Evolutionary conservation across 2,797 vertebrate genomes (phyloP).

Genomic region (Sebastes iracundus): DNA sequence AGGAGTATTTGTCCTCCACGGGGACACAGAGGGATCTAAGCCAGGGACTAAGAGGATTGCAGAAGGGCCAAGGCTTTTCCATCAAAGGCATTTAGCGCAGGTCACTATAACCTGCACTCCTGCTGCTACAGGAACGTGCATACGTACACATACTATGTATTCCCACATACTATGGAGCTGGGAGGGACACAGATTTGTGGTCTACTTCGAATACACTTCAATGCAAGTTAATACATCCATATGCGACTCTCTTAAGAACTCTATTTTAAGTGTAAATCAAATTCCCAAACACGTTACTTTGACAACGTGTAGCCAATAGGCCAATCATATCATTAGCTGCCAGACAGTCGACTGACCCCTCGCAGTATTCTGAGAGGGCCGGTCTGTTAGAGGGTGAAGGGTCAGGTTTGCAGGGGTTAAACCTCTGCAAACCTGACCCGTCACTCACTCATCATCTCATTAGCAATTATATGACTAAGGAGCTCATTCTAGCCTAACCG

Average conservation of each 20-base stretch:
- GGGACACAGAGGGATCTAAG: slow-evolving; percentile 75
- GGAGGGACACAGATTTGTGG: not conserved
- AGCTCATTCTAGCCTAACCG: slow-evolving; percentile 61
- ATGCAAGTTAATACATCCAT: not conserved
- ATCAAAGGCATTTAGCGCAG: slow-evolving; percentile 76
- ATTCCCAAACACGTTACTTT: not conserved
- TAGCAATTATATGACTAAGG: slow-evolving; percentile 79
- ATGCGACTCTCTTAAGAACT: not conserved
- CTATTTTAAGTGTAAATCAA: not conserved
- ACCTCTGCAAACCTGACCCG: slow-evolving; percentile 50
- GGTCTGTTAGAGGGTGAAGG: slow-evolving; percentile 40
- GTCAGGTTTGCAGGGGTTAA: slow-evolving; percentile 62
- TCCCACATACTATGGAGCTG: not conserved
- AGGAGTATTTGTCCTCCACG: slow-evolving; percentile 61
- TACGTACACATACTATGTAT: not conserved
- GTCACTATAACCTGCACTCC: slow-evolving; percentile 69
- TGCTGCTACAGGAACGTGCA: slow-evolving; percentile 25
- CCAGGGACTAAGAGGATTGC: slow-evolving; percentile 83
- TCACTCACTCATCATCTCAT: slow-evolving; percentile 78
- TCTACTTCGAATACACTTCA: not conserved
- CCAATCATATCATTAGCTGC: not conserved
- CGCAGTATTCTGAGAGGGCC: not conserved
- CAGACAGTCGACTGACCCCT: not conserved
- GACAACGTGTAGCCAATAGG: not conserved
- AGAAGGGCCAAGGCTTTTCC: slow-evolving; percentile 74